Evolutionary conservation across 2,888 invertebrate genomes (phyloP).

Genomic region (Sussaba pulchella): DNA sequence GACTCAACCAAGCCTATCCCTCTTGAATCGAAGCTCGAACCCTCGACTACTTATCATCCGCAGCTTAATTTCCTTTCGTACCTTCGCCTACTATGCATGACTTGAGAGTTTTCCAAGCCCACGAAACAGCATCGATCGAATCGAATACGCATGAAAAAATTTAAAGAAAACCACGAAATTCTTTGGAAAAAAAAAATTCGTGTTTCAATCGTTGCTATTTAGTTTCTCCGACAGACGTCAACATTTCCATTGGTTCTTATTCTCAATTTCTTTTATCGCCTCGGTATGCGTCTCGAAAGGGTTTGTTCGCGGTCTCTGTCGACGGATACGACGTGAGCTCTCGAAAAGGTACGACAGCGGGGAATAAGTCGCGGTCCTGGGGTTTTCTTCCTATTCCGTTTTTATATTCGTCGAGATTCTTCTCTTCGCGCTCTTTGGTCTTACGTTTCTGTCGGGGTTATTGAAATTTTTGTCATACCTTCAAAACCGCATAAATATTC

Average conservation of each 20-base stretch:
- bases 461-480: slow-evolving; percentile 74
- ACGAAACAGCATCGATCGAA: too few species aligned
- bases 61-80: slow-evolving; percentile 16
- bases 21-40: slow-evolving; percentile 56
- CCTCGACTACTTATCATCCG: slow-evolving; percentile 14
- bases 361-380: slow-evolving; percentile 38
- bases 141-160: too few species aligned
- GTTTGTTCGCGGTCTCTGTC: slow-evolving; percentile 14
- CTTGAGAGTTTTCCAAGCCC: too few species aligned
- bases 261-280: slow-evolving; percentile 54
- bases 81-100: not conserved
- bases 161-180: too few species aligned
- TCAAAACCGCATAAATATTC: slow-evolving; percentile 63
- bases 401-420: slow-evolving; percentile 48
- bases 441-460: slow-evolving; percentile 62
- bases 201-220: slow-evolving; percentile 48
- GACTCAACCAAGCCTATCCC: slow-evolving; percentile 58
- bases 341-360: slow-evolving; percentile 17
- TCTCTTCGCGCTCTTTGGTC: slow-evolving; percentile 28
- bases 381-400: slow-evolving; percentile 34
- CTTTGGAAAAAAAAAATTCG: not conserved
- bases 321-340: slow-evolving; percentile 4
- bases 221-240: slow-evolving; percentile 10
- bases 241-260: slow-evolving; percentile 38
- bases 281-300: not conserved